These are phyloP conservation scores for Peromyscus aztecus DNA, from an alignment of 2,797 vertebrate species.

Conservation along the genomic window DNA sequence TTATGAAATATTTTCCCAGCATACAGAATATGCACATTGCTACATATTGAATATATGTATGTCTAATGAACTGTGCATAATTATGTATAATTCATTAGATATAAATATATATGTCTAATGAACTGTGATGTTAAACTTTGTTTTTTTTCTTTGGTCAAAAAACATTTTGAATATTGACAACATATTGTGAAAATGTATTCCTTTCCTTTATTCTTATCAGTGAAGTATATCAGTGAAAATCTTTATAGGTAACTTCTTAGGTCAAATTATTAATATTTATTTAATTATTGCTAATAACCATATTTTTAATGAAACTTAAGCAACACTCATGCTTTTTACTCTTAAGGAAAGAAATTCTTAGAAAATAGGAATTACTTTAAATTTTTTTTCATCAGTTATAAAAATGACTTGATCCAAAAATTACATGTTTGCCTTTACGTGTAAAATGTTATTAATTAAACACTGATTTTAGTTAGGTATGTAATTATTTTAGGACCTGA, in stretches of 20 bases:
- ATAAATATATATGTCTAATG: background rate
- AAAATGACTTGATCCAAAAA: background rate
- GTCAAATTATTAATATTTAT: slow-evolving; percentile 5
- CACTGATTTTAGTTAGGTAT: background rate
- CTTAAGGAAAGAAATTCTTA: slow-evolving; percentile 6
- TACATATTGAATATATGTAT: background rate
- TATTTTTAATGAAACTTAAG: slow-evolving; percentile 20
- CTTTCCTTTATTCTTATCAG: background rate
- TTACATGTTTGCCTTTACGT: background rate
- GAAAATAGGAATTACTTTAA: background rate
- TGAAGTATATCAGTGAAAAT: background rate
- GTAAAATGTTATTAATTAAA: background rate
- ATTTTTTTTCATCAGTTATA: background rate
- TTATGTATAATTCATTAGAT: background rate
- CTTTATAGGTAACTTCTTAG: slow-evolving; percentile 14
- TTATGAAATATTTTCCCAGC: slow-evolving; percentile 20
- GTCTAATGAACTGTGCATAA: background rate
- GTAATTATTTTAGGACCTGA: background rate
- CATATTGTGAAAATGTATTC: slow-evolving; percentile 13
- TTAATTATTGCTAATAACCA: background rate
- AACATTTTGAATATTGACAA: background rate
- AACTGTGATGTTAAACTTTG: background rate
- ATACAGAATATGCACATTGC: background rate
- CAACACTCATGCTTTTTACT: background rate
- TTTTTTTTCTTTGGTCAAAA: background rate